These are phyloP conservation scores for Zaprionus nigranus DNA, from an alignment of 1,140 invertebrate species.

Conservation along the genomic window DNA sequence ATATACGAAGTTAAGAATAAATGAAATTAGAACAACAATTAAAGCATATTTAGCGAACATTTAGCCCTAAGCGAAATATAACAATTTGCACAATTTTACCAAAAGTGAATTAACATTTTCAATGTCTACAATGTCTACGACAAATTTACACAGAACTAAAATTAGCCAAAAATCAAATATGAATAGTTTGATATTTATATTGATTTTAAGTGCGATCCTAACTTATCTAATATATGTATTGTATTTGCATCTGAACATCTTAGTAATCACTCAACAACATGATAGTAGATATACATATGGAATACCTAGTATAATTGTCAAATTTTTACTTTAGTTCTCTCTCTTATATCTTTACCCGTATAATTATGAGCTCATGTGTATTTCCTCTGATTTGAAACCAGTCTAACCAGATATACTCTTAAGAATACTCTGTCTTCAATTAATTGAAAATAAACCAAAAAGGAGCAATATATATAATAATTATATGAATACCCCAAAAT, in stretches of 20 bases:
- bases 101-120: slow-evolving; percentile 66
- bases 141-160: slow-evolving; percentile 55
- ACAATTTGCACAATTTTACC: slow-evolving; percentile 76
- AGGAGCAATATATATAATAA: slow-evolving; percentile 48
- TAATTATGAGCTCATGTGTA: slow-evolving; percentile 43
- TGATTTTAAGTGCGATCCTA: slow-evolving; percentile 26
- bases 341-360: slow-evolving; percentile 15
- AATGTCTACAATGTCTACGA: slow-evolving; percentile 60
- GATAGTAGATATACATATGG: slow-evolving; percentile 8
- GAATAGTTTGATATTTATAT: slow-evolving; percentile 15
- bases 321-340: not conserved
- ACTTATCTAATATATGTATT: slow-evolving; percentile 19
- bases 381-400: slow-evolving; percentile 60
- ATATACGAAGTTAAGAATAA: slow-evolving; percentile 30
- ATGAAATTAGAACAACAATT: slow-evolving; percentile 44
- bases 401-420: slow-evolving; percentile 62
- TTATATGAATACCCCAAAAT: slow-evolving; percentile 25
- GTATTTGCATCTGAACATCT: slow-evolving; percentile 4
- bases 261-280: not conserved
- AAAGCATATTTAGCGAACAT: slow-evolving; percentile 45
- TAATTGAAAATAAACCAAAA: slow-evolving; percentile 65
- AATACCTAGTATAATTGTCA: slow-evolving; percentile 7
- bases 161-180: slow-evolving; percentile 50
- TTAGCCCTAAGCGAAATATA: slow-evolving; percentile 56
- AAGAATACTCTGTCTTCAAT: slow-evolving; percentile 72